Conservation (phyloP, 2,113 vertebrate genomes). For the Melierax canorus region DNA sequence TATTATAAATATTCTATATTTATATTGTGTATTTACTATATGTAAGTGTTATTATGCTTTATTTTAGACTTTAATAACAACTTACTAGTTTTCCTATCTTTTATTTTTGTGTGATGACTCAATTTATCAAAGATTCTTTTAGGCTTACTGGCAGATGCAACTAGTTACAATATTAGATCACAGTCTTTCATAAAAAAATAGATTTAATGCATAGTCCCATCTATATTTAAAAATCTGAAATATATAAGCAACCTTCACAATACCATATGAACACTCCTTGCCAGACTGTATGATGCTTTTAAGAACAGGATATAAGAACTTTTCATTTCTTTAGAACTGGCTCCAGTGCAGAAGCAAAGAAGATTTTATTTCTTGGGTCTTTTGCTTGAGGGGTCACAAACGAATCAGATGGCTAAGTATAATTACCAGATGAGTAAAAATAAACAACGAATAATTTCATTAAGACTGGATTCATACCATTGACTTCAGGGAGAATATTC, state of each 20-base stretch:
- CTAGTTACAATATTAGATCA: background rate
- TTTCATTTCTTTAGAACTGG: background rate
- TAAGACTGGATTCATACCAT: background rate
- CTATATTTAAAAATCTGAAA: background rate
- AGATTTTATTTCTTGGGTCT: background rate
- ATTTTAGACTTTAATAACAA: background rate
- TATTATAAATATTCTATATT: background rate
- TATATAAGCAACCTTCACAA: background rate
- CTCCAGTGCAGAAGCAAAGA: background rate
- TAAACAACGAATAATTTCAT: constrained; percentile 22
- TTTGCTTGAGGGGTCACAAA: background rate
- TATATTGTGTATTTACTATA: background rate
- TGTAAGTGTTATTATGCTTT: background rate
- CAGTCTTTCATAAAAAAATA: background rate
- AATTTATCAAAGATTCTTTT: background rate
- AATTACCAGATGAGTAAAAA: constrained; percentile 27
- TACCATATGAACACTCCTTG: background rate
- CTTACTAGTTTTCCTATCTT: background rate
- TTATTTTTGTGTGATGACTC: background rate
- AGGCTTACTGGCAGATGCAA: background rate
- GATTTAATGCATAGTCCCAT: background rate
- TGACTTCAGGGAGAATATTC: background rate
- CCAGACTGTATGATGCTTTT: background rate
- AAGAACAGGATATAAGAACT: background rate
- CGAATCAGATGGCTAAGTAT: background rate